Base-by-base conservation (phyloP, 2,888 invertebrate genomes). In the Abrostola triplasia region DNA sequence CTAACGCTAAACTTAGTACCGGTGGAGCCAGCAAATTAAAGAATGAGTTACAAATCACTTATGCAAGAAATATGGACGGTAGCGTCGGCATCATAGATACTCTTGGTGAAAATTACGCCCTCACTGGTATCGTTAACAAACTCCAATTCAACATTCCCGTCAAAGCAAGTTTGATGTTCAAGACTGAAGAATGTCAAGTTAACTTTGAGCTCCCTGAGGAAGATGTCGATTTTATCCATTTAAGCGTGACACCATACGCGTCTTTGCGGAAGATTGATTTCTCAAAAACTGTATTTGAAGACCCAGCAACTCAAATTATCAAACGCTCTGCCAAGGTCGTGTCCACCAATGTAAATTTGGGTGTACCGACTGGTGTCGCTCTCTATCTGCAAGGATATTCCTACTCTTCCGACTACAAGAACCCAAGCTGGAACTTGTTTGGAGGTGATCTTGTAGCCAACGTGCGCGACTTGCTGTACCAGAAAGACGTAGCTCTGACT, bases 161-260 rank as follows among this genome's bases (percentile, higher is more conserved):
- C 10, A 47, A 47, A 24, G 5, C 24, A 13, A 47, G 44, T 9
- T 47, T 24, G 8, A 24, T 2, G 6, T 9, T 5, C 2, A 47
- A 47, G 7, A 24, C 8, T 9, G 44, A 13, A 24, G 9, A 13
- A 12, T 50, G 95, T 1, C 85, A 92, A 53, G 65, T 95, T 6
- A 90, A 92, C 74, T 37, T 96, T 5, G 89, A 47, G 10, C 44
- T 47, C 9, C 87, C 91, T 6, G 92, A 95, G 24, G 88, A 95
- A 65, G 91, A 95, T 36, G 87, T 90, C 10, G 95, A 92, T 41
- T 69, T 96, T 6, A 82, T 95, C 41, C 96, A 96, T 77, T 95
- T 91, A 87, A 96, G 96, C 77, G 94, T 95, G 0, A 92, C 95
- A 90, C 97, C 97, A 7, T 97, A 96, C 88, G 96, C 96, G 7